Evolutionary conservation across 1,140 invertebrate genomes (phyloP).

Genomic region (Phthorimaea operculella): DNA sequence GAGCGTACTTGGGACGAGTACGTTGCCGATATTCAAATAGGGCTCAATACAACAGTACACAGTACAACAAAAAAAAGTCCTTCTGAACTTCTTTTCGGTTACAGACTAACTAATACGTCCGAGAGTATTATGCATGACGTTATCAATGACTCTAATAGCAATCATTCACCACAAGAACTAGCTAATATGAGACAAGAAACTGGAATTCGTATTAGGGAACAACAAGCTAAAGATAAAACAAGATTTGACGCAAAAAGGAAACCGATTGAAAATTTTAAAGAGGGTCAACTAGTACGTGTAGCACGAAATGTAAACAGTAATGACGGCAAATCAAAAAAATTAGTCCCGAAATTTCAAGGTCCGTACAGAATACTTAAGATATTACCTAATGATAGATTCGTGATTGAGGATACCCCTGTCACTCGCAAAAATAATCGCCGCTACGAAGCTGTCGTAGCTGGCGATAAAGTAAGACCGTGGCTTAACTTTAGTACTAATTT

Average conservation of each 20-base stretch:
- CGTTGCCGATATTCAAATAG: conserved; percentile 2
- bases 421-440: background rate
- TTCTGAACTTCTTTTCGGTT: background rate
- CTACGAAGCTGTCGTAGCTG: too few species aligned
- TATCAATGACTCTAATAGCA: background rate
- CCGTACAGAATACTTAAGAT: background rate
- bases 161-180: background rate
- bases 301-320: background rate
- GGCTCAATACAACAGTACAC: conserved; percentile 2
- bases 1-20: conserved; percentile 4
- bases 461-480: too few species aligned
- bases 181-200: background rate
- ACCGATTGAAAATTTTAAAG: background rate
- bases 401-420: background rate
- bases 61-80: conserved; percentile 2
- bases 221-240: background rate
- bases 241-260: background rate
- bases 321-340: background rate
- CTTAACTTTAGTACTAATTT: too few species aligned
- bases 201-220: background rate
- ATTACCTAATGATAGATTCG: background rate
- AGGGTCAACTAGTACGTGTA: background rate
- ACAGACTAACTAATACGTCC: background rate
- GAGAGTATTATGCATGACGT: background rate
- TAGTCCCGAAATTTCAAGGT: background rate